Evolutionary conservation across 2,888 invertebrate genomes (phyloP).

Genomic region (Apeira syringaria): DNA sequence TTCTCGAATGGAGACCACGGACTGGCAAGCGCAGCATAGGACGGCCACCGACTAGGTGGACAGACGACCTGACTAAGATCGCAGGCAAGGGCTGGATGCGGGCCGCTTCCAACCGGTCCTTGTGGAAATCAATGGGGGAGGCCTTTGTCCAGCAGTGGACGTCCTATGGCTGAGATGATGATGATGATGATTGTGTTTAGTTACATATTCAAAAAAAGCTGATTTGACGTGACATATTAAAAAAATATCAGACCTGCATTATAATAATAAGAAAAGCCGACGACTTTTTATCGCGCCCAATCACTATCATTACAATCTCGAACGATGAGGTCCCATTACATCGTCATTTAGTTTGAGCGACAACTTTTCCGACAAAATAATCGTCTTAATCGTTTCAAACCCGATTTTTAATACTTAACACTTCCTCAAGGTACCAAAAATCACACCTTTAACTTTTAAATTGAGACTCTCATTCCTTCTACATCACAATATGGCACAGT

Average conservation of each 20-base stretch:
- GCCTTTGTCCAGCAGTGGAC: no score
- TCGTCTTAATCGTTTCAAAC: conserved; percentile 47
- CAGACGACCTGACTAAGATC: no score
- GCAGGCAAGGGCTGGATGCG: no score
- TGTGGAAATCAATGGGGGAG: no score
- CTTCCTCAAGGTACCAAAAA: conserved; percentile 65
- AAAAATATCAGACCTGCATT: conserved; percentile 6
- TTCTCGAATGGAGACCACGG: no score
- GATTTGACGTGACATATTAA: no score
- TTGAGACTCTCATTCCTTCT: conserved; percentile 66
- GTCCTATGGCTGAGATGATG: no score
- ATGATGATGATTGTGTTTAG: no score
- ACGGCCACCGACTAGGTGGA: no score
- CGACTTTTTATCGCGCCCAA: conserved; percentile 27
- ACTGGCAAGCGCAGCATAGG: no score
- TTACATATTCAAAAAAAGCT: no score
- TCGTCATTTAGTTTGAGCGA: conserved; percentile 41
- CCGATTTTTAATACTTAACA: conserved; percentile 72
- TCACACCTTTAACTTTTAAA: conserved; percentile 76
- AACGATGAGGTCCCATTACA: conserved; percentile 33
- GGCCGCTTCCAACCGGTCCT: no score
- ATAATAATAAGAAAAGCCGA: conserved; percentile 14
- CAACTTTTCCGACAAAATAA: conserved; percentile 52
- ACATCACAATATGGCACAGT: conserved; percentile 16
- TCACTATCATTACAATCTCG: conserved; percentile 30